phyloP scores from a whole-genome alignment of 2,113 vertebrate genomes.

The Sceloporus tristichus region DNA sequence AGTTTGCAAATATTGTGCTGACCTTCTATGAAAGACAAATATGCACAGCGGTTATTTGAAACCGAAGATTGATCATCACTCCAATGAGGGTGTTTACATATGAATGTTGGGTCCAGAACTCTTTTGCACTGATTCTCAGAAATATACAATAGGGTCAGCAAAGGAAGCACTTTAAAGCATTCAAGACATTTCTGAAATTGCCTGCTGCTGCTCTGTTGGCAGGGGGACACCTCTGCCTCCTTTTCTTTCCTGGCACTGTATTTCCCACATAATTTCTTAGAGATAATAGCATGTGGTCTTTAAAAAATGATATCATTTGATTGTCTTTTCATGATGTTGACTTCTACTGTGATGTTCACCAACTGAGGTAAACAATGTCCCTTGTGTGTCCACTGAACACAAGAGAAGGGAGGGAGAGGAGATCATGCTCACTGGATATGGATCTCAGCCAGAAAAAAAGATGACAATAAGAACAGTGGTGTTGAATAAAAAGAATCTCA shows the following conservation, averaged over 20 bases:
- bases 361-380: not conserved
- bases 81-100: not conserved
- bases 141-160: not conserved
- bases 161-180: not conserved
- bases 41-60: not conserved
- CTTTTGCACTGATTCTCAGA: not conserved
- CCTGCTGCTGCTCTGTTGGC: not conserved
- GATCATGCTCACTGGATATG: too few species aligned
- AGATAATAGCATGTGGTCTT: not conserved
- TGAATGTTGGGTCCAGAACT: not conserved
- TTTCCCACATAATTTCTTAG: not conserved
- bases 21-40: not conserved
- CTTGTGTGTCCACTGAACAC: not conserved
- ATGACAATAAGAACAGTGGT: too few species aligned
- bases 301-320: not conserved
- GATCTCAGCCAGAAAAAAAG: too few species aligned
- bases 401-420: not conserved
- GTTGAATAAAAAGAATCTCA: too few species aligned
- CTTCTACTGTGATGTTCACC: not conserved
- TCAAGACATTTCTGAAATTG: not conserved
- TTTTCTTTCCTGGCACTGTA: not conserved
- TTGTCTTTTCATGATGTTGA: not conserved
- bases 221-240: not conserved
- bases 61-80: not conserved
- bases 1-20: not conserved